Evolutionary conservation across 2,888 invertebrate genomes (phyloP).

Genomic region (Nymphalis urticae): DNA sequence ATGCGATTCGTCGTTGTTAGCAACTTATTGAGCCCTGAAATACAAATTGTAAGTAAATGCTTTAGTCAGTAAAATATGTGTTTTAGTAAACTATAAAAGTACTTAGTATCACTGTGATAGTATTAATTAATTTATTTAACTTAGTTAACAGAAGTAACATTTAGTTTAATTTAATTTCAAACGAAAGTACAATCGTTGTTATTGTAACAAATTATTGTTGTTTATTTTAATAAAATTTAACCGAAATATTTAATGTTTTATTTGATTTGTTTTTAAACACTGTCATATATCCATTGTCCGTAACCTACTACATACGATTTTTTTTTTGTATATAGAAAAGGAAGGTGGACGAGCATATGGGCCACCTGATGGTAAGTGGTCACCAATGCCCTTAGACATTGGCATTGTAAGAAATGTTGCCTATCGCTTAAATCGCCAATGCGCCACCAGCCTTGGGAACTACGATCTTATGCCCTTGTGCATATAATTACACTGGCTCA

Average conservation of each 20-base stretch:
- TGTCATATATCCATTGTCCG: background rate
- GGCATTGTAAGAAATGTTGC: too few species aligned
- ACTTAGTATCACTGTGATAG: slow-evolving; percentile 70
- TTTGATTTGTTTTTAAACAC: background rate
- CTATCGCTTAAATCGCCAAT: too few species aligned
- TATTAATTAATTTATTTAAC: slow-evolving; percentile 46
- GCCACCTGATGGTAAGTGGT: too few species aligned
- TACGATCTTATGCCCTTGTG: too few species aligned
- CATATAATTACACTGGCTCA: too few species aligned
- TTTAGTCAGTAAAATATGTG: background rate
- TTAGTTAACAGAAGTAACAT: background rate
- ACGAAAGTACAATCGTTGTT: slow-evolving; percentile 10
- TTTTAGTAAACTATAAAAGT: slow-evolving; percentile 39
- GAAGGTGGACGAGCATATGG: too few species aligned
- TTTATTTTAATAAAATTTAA: slow-evolving; percentile 8
- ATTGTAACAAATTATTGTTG: slow-evolving; percentile 8
- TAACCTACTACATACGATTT: too few species aligned
- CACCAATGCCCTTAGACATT: too few species aligned
- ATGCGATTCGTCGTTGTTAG: background rate
- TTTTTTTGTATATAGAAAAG: too few species aligned
- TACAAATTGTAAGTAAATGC: background rate
- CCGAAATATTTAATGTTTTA: slow-evolving; percentile 1
- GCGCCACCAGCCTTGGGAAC: too few species aligned
- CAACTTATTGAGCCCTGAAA: background rate
- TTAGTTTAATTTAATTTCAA: slow-evolving; percentile 1